Evolutionary conservation across 92 coral and sea anemone species (phyloP).

Genomic region (Plumapathes pennacea): DNA sequence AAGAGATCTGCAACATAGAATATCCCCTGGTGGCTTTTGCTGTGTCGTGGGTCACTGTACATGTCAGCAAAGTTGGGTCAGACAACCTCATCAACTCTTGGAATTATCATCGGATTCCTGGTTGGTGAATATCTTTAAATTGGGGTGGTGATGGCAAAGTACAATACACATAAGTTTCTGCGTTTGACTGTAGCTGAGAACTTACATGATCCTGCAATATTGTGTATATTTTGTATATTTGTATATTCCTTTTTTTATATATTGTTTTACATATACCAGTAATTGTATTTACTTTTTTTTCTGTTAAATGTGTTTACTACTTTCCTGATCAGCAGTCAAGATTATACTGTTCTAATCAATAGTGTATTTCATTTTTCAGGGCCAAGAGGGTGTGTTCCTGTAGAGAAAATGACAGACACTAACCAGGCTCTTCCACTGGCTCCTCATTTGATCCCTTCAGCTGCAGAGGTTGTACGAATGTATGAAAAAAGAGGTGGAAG

Average conservation of each 20-base stretch:
- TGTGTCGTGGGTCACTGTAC: slow-evolving; percentile 27
- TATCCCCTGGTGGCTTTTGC: slow-evolving; percentile 27
- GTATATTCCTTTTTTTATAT: too few species aligned
- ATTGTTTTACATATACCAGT: too few species aligned
- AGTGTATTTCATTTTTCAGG: background rate
- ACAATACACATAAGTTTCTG: too few species aligned
- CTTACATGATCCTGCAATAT: too few species aligned
- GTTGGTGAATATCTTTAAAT: slow-evolving; percentile 4
- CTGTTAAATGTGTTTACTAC: too few species aligned
- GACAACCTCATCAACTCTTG: slow-evolving; percentile 23
- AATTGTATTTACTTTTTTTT: too few species aligned
- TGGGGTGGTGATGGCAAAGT: too few species aligned
- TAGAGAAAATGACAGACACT: slow-evolving; percentile 18
- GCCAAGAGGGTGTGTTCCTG: slow-evolving; percentile 29
- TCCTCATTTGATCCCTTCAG: slow-evolving; percentile 15
- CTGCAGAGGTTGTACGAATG: slow-evolving; percentile 23
- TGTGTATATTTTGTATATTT: too few species aligned
- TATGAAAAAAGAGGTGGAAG: slow-evolving; percentile 31
- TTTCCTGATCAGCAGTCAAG: too few species aligned
- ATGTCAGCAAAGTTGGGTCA: slow-evolving; percentile 20
- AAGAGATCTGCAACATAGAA: slow-evolving; percentile 22
- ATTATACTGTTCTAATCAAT: too few species aligned
- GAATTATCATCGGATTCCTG: slow-evolving; percentile 28
- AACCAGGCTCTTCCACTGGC: slow-evolving; percentile 8
- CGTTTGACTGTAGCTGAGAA: too few species aligned